phyloP scores from a whole-genome alignment of 2,113 vertebrate genomes.

The Xyrauchen texanus region DNA sequence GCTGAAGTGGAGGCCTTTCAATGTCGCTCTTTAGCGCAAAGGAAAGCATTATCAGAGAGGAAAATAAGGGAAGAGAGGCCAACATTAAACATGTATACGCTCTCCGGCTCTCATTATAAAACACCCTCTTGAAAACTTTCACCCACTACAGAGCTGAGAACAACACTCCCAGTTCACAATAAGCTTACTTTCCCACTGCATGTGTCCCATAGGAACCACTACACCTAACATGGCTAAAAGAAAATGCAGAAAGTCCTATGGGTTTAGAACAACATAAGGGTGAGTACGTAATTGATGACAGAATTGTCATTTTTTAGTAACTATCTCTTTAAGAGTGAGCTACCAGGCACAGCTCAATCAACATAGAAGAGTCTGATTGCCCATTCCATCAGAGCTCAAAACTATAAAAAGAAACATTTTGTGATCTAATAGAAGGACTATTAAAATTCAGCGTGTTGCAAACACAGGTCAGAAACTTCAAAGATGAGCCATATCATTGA shows the following conservation, averaged over 20 bases:
- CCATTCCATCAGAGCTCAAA: neutral
- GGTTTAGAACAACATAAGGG: neutral
- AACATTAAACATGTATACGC: constrained; percentile 41
- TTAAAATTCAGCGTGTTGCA: constrained; percentile 7
- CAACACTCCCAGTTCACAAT: neutral
- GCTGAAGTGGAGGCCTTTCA: constrained; percentile 38
- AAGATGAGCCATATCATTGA: constrained; percentile 31
- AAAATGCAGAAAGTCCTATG: too few relatives aligned
- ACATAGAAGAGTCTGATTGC: neutral
- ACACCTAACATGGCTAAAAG: neutral
- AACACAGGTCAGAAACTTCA: constrained; percentile 31
- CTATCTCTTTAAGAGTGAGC: neutral
- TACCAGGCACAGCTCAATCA: neutral
- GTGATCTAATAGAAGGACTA: neutral
- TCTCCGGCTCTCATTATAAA: constrained; percentile 44
- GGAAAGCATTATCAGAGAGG: constrained; percentile 20
- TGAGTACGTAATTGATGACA: too few relatives aligned
- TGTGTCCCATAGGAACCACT: neutral
- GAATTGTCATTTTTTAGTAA: too few relatives aligned
- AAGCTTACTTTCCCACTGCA: constrained; percentile 1
- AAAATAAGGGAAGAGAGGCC: constrained; percentile 33
- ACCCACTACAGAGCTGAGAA: constrained; percentile 14
- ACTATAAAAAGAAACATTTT: constrained; percentile 25
- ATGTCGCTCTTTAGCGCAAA: constrained; percentile 26
- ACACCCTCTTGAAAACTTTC: constrained; percentile 38